Conservation (phyloP, 2,113 vertebrate genomes). For the Lontra canadensis region DNA sequence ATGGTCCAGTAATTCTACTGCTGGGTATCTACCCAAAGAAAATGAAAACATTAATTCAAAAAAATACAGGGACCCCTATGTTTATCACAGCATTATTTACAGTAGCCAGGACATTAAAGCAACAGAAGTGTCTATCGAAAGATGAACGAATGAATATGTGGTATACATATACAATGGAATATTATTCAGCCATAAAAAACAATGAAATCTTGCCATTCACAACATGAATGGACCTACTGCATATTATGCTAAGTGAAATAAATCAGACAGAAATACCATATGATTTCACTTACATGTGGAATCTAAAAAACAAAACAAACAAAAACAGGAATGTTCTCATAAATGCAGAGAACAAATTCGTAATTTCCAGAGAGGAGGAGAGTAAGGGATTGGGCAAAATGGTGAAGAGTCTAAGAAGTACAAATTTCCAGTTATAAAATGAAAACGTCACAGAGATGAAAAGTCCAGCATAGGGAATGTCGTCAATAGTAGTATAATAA, state of each 20-base stretch:
- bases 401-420: not conserved
- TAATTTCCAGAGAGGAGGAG: not conserved
- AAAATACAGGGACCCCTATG: not conserved
- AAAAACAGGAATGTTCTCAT: not conserved
- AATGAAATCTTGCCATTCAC: not conserved
- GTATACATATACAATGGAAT: not conserved
- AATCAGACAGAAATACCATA: not conserved
- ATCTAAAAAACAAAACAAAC: not conserved
- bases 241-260: not conserved
- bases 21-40: not conserved
- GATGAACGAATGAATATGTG: not conserved
- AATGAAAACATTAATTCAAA: not conserved
- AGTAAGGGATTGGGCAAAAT: not conserved
- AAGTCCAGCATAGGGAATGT: not conserved
- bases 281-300: not conserved
- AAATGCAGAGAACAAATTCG: not conserved
- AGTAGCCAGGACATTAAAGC: not conserved
- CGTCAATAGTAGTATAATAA: not conserved
- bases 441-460: not conserved
- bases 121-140: not conserved
- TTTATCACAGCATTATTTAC: not conserved
- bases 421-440: not conserved
- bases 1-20: not conserved
- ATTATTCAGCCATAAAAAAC: not conserved
- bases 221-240: not conserved